Conservation (phyloP, 2,888 invertebrate genomes). For the Nasonovia ribisnigri region DNA sequence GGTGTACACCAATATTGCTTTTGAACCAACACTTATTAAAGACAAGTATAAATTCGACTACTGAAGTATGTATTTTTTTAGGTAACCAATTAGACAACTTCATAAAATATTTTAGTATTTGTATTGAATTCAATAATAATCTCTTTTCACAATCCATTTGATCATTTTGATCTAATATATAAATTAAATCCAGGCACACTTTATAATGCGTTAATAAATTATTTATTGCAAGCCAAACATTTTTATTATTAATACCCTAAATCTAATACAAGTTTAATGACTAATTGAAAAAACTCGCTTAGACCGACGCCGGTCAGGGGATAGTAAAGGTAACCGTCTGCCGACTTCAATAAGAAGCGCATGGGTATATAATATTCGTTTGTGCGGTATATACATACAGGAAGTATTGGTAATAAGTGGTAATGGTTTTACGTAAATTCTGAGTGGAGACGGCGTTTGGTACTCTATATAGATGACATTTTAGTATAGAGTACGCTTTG, state of each 20-base stretch:
- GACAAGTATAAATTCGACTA: neutral
- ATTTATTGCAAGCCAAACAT: neutral
- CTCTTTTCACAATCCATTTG: neutral
- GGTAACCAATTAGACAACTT: neutral
- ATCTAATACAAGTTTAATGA: neutral
- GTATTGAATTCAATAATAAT: neutral
- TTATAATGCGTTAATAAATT: neutral
- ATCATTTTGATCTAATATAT: neutral
- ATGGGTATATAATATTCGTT: neutral
- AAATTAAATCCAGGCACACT: neutral
- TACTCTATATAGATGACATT: too few relatives aligned
- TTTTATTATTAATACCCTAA: neutral
- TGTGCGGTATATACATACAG: neutral
- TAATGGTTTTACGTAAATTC: too few relatives aligned
- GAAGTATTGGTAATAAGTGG: neutral
- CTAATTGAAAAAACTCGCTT: neutral
- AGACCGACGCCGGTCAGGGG: neutral
- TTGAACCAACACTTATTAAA: neutral
- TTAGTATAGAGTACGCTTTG: too few relatives aligned
- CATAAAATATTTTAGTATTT: neutral
- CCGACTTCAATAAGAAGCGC: neutral
- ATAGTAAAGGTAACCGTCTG: neutral
- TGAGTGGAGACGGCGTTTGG: too few relatives aligned
- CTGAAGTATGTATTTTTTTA: neutral
- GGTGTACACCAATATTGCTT: neutral